A percentile compares a stretch with the other conserved stretches of the same genome.
These are phyloP conservation scores for Grus americana DNA, from an alignment of 2,113 vertebrate genomes.

Conservation along the genomic window DNA sequence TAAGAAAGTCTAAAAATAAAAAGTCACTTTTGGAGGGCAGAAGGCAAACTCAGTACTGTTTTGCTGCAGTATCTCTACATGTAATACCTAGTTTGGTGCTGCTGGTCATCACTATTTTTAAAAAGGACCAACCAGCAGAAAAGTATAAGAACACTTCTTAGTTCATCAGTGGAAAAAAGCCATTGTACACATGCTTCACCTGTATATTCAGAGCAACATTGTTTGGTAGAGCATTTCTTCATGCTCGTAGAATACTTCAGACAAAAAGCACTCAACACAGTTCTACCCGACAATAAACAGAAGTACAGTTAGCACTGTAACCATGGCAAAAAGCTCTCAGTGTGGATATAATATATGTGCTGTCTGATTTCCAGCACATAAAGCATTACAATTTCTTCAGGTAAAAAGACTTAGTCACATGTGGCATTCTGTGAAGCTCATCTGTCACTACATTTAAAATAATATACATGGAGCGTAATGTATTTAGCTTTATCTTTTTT, in stretches of 20 bases:
- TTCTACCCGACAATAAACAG: neutral
- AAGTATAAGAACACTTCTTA: neutral
- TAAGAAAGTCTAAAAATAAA: neutral
- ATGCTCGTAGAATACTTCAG: neutral
- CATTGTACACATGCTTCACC: neutral
- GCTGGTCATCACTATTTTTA: neutral
- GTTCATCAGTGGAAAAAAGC: neutral
- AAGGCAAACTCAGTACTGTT: neutral
- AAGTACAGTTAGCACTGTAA: neutral
- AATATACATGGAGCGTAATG: neutral
- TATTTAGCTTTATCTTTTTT: neutral
- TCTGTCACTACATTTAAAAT: neutral
- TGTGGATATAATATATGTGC: neutral
- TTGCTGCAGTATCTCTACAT: neutral
- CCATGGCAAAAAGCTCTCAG: neutral
- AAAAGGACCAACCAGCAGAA: neutral
- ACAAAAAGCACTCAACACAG: neutral
- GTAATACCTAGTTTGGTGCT: neutral
- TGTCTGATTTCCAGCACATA: neutral
- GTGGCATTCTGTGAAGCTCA: neutral
- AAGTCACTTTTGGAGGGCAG: neutral
- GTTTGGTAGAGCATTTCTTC: neutral
- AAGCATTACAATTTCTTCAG: neutral
- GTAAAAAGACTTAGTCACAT: neutral
- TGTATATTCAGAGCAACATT: neutral